Conservation (phyloP, 2,888 invertebrate genomes). For the Glaucopsyche alexis region DNA sequence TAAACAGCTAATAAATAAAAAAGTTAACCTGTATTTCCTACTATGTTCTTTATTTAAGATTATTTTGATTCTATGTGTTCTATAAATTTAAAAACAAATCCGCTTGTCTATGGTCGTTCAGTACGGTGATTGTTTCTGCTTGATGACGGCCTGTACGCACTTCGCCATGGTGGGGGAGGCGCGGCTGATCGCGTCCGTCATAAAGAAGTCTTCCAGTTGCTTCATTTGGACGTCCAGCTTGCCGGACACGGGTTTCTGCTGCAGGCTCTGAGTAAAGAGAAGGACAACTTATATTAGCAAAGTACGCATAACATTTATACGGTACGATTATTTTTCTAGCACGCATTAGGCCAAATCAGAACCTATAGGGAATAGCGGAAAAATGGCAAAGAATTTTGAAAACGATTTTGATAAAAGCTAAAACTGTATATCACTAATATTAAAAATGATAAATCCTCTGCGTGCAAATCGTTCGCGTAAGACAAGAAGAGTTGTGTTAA, state of each 20-base stretch:
- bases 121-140: conserved; percentile 80
- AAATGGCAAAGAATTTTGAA: too few relatives aligned
- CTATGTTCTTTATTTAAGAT: too few relatives aligned
- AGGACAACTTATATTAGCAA: conserved; percentile 24
- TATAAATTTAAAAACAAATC: conserved; percentile 7
- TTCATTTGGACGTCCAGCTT: conserved; percentile 86
- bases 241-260: conserved; percentile 75
- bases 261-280: conserved; percentile 53
- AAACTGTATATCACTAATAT: too few relatives aligned
- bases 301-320: conserved; percentile 5
- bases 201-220: conserved; percentile 91
- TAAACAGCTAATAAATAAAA: too few relatives aligned
- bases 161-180: conserved; percentile 99
- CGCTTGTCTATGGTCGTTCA: conserved; percentile 42
- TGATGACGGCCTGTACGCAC: conserved; percentile 94
- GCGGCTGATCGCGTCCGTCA: conserved; percentile 97
- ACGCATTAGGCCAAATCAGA: too few relatives aligned
- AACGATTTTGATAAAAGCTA: too few relatives aligned
- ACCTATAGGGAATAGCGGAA: too few relatives aligned
- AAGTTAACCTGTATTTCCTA: too few relatives aligned
- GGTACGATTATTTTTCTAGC: too few relatives aligned
- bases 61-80: not conserved
- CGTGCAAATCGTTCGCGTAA: too few relatives aligned
- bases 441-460: too few relatives aligned
- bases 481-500: too few relatives aligned